Conservation (phyloP, 2,113 vertebrate genomes). For the Platanista minor region DNA sequence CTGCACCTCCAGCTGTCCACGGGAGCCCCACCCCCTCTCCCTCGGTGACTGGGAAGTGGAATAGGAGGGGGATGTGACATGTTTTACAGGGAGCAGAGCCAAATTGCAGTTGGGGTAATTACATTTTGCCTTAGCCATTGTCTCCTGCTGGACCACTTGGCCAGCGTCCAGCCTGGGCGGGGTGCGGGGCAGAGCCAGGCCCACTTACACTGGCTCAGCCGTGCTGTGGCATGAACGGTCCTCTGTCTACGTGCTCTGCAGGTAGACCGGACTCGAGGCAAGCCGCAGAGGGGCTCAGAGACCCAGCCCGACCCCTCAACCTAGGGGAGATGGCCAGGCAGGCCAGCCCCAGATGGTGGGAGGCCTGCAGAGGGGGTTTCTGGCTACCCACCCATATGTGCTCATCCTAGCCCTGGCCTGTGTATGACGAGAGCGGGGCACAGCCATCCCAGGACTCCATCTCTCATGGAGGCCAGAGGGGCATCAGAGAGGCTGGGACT, state of each 20-base stretch:
- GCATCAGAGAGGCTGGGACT: neutral
- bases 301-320: neutral
- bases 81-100: neutral
- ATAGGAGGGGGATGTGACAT: fast-evolving
- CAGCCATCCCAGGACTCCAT: neutral
- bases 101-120: neutral
- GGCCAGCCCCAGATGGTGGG: neutral
- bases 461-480: neutral
- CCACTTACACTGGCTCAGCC: fast-evolving
- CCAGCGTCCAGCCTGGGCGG: neutral
- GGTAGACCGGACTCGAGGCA: neutral
- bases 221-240: fast-evolving
- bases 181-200: neutral
- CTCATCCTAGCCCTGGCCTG: neutral
- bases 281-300: neutral
- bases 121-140: neutral
- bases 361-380: neutral
- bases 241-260: neutral
- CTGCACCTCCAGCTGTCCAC: neutral
- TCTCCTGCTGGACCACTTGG: neutral
- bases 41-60: neutral
- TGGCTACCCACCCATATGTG: neutral
- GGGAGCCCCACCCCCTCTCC: neutral
- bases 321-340: neutral
- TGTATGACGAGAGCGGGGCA: neutral